Conservation (phyloP, 2,888 invertebrate species). For the Reticulitermes lucifugus region DNA sequence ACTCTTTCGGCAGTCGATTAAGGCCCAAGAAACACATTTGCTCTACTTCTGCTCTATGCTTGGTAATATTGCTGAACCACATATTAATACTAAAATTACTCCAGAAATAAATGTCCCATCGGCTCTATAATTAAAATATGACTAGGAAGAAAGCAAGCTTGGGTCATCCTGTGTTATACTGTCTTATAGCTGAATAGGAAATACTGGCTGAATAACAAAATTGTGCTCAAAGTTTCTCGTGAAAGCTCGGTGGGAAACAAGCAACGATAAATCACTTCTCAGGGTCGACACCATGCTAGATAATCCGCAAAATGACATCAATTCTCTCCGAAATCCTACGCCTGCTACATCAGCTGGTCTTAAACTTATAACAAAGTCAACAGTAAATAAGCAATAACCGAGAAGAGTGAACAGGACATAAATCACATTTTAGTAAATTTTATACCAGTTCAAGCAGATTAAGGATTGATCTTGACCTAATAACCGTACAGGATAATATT, state of each 20-base stretch:
- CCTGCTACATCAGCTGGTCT: not conserved
- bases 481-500: not conserved
- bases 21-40: too few relatives aligned
- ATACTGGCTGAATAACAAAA: not conserved
- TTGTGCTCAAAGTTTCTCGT: not conserved
- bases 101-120: too few relatives aligned
- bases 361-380: not conserved
- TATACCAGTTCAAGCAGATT: not conserved
- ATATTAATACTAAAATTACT: too few relatives aligned
- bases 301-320: not conserved
- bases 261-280: conserved; percentile 23
- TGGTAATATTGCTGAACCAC: too few relatives aligned
- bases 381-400: not conserved
- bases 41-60: too few relatives aligned
- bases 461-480: not conserved
- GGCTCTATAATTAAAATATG: too few relatives aligned
- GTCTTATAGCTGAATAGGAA: not conserved
- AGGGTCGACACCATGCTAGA: conserved; percentile 11
- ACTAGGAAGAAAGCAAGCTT: not conserved
- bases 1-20: too few relatives aligned
- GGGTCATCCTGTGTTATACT: not conserved
- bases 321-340: not conserved
- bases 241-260: too few relatives aligned
- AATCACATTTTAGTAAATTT: not conserved
- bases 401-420: not conserved